phyloP scores from a whole-genome alignment of 1,140 invertebrate species.

The Cotesia glomerata region DNA sequence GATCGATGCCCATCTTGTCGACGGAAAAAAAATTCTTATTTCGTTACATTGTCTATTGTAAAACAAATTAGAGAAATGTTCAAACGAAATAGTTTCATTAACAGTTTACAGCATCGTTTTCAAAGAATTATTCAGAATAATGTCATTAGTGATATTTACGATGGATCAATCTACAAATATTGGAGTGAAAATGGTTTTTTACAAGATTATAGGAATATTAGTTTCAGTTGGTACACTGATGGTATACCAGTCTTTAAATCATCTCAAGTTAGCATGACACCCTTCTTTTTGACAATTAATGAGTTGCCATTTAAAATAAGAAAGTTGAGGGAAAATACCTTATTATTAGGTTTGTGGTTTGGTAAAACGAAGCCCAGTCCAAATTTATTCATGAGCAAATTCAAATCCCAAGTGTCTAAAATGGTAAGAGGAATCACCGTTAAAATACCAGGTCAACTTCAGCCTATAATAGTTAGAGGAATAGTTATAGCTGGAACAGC shows the following conservation, averaged over 20 bases:
- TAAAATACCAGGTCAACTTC: slow-evolving; percentile 7
- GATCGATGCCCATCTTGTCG: not conserved
- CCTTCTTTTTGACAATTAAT: slow-evolving; percentile 45
- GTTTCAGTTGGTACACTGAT: slow-evolving; percentile 42
- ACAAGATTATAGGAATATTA: slow-evolving; percentile 34
- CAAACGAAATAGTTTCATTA: not conserved
- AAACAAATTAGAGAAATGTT: slow-evolving; percentile 2
- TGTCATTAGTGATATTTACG: slow-evolving; percentile 4
- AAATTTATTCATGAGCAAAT: slow-evolving; percentile 25
- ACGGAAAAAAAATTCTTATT: not conserved
- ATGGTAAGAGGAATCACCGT: slow-evolving; percentile 18
- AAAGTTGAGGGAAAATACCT: slow-evolving; percentile 35
- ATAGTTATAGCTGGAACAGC: slow-evolving; percentile 32
- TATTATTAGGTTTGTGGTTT: slow-evolving; percentile 39
- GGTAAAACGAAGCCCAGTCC: slow-evolving; percentile 32
- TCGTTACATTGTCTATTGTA: not conserved
- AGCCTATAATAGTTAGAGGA: slow-evolving; percentile 24
- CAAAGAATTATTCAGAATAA: not conserved
- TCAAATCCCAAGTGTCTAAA: slow-evolving; percentile 27
- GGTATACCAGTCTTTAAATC: slow-evolving; percentile 50
- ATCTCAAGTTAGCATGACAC: slow-evolving; percentile 46
- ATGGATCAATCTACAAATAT: not conserved
- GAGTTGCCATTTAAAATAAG: slow-evolving; percentile 41
- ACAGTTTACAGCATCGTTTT: slow-evolving; percentile 6
- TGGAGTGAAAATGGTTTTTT: slow-evolving; percentile 35